Evolutionary conservation across 92 coral and sea anemone genomes (phyloP).

Genomic region (Epizoanthus fatuus): DNA sequence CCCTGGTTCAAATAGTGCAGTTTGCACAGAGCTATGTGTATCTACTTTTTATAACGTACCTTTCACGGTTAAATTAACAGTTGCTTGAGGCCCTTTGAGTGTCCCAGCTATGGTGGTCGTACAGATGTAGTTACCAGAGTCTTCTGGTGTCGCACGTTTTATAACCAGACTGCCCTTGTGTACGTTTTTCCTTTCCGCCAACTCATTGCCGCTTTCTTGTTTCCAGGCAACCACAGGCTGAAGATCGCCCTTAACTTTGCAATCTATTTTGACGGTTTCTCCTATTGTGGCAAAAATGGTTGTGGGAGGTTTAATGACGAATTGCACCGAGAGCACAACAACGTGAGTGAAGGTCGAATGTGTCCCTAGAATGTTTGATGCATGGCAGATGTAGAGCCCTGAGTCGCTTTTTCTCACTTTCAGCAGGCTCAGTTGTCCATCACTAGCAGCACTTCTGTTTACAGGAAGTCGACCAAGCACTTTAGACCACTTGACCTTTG

Average conservation of each 20-base stretch:
- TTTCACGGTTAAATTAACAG: no score
- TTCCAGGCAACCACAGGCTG: slow-evolving; percentile 18
- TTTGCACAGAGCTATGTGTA: no score
- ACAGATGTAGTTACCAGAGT: no score
- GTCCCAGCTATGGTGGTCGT: no score
- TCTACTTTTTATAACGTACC: no score
- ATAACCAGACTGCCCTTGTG: no score
- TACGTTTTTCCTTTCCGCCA: no score
- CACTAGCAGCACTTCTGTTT: not conserved
- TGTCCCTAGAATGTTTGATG: slow-evolving; percentile 29
- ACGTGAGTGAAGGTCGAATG: not conserved
- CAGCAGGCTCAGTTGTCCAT: slow-evolving; percentile 8
- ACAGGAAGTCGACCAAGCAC: slow-evolving; percentile 11
- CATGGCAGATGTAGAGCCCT: slow-evolving; percentile 19
- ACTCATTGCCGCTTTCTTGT: no score
- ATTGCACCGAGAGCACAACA: slow-evolving; percentile 2
- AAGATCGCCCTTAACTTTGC: slow-evolving; percentile 7
- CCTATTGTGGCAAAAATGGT: not conserved
- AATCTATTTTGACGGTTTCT: not conserved
- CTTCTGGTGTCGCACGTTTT: no score
- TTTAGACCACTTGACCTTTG: slow-evolving; percentile 58
- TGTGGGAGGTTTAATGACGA: slow-evolving; percentile 9
- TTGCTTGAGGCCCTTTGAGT: no score
- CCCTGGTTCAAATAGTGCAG: no score
- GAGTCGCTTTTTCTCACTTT: slow-evolving; percentile 22